Base-by-base conservation (phyloP, 1,140 invertebrate species). In the Papilio aristodemus region DNA sequence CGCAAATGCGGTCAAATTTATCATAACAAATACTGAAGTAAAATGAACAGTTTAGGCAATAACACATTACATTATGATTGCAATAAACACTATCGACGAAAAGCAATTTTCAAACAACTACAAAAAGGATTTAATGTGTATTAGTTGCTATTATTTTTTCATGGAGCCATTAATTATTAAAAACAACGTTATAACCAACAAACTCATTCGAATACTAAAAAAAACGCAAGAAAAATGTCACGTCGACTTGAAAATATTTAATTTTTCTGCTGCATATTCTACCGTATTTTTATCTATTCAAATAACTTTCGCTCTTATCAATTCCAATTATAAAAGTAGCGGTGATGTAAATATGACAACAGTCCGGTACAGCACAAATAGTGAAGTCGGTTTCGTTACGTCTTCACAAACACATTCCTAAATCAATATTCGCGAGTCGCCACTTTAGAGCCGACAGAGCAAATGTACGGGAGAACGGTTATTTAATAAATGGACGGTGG, bases 371-470 rank as follows among this genome's bases (percentile, higher is more conserved):
- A n/a, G 14, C 58, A 37, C 36, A 62, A 62, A 38, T 60, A 60
- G 32, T 14, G 43, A 4, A 14, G 10, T 4, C 25, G 6, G 27
- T 62, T 62, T 36, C 5, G 32, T 39, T 39, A 62, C 59, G 59
- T 14, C 59, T 62, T 62, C 9, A 38, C 59, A 62, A 62, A 62
- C 36, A 57, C 17, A 62, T 39, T 60, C 25, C 32, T 62, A 62
- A 62, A 62, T 62, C 59, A 62, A 62, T 62, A 62, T 62, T 62
- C 59, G 36, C 59, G 32, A 62, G 14, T 38, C 7, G 43, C 43
- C 43, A 66, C 41, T 66, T 66, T 11, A 66, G 41, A 46, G 27
- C 27, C 32, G 13, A 32, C 43, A 37, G 27, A 39, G 39, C 22
- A 59, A 59, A 59, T 32, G n/a, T 10, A 32, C 25, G 39, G 36